Percentiles rank a stretch among this genome's conserved stretches.
phyloP scores from a whole-genome alignment of 1,140 invertebrate genomes.

The Rhyzopertha dominica region DNA sequence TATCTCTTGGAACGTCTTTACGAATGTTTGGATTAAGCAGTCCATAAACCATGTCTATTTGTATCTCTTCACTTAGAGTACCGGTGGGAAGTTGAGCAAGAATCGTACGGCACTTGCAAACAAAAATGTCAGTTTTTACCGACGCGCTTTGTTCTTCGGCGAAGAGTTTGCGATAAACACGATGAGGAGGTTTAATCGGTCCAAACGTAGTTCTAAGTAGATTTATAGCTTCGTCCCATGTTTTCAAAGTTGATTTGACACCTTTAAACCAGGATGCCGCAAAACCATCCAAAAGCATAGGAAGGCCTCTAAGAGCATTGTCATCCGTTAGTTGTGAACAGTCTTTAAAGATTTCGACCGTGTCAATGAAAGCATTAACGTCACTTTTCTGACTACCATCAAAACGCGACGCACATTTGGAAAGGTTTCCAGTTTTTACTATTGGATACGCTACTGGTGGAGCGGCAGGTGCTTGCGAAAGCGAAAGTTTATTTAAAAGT shows the following conservation, averaged over 20 bases:
- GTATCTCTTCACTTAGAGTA: background rate
- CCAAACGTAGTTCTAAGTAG: constrained; percentile 12
- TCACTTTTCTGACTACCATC: too few species aligned
- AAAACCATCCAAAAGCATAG: too few species aligned
- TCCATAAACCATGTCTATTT: constrained; percentile 12
- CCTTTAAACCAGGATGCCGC: constrained; percentile 16
- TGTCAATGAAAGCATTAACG: too few species aligned
- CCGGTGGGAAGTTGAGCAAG: constrained; percentile 6
- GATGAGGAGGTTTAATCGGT: constrained; percentile 10
- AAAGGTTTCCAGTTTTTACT: too few species aligned
- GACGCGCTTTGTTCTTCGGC: constrained; percentile 1
- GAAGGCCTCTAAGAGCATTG: too few species aligned
- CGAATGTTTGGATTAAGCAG: constrained; percentile 7
- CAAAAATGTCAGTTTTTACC: constrained; percentile 16
- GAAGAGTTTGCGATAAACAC: constrained; percentile 11
- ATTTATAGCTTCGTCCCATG: constrained; percentile 6
- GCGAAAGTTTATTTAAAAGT: too few species aligned
- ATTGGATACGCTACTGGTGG: too few species aligned
- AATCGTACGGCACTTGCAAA: constrained; percentile 13
- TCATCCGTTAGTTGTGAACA: too few species aligned
- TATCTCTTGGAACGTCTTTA: constrained; percentile 4
- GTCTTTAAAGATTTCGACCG: too few species aligned
- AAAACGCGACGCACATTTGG: too few species aligned
- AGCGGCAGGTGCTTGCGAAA: too few species aligned
- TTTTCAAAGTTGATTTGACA: constrained; percentile 8